Percentiles rank a stretch among this genome's conserved stretches.
Conservation (phyloP, 2,113 vertebrate species). For the Macquaria ambigua region DNA sequence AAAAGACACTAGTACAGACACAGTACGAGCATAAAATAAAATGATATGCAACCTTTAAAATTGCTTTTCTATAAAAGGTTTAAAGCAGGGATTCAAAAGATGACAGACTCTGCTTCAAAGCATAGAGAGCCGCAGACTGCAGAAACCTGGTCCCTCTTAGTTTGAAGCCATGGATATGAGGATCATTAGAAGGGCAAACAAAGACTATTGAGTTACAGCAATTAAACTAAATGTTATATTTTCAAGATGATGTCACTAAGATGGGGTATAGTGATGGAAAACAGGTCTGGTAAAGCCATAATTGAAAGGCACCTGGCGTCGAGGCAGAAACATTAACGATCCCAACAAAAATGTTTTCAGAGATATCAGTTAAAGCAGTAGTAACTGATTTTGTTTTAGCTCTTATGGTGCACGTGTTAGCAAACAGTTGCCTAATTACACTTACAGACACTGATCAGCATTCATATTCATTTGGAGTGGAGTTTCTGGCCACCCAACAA, state of each 20-base stretch:
- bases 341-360: background rate
- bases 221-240: slow-evolving; percentile 9
- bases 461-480: background rate
- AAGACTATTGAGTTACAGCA: background rate
- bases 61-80: slow-evolving; percentile 20
- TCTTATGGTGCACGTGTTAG: background rate
- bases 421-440: background rate
- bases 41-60: slow-evolving; percentile 3
- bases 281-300: background rate
- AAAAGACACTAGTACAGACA: background rate
- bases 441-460: too few species aligned
- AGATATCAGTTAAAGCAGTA: background rate
- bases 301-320: background rate
- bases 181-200: background rate
- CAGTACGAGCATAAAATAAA: slow-evolving; percentile 2
- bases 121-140: background rate
- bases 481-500: background rate
- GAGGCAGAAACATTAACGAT: background rate
- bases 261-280: background rate
- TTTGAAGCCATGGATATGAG: slow-evolving; percentile 1
- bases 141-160: background rate
- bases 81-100: slow-evolving; percentile 18
- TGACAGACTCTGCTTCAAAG: slow-evolving; percentile 26
- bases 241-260: background rate
- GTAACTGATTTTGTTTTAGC: background rate